A percentile compares a stretch with the other conserved stretches of the same genome.
phyloP scores from a whole-genome alignment of 2,888 invertebrate species.

The Tuberolachnus salignus region DNA sequence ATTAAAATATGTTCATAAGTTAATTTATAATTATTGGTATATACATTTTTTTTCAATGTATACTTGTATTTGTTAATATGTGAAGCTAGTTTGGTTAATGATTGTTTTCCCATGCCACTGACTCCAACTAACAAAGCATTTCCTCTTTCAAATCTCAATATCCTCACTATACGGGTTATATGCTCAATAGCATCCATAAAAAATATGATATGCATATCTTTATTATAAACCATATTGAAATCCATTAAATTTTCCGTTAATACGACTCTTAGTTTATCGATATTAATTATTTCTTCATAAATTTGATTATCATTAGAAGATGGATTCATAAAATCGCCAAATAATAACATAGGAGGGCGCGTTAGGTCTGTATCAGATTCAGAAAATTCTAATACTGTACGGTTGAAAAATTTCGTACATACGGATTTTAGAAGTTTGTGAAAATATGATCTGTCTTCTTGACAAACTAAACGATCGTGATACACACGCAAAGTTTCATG shows the following conservation, averaged over 20 bases:
- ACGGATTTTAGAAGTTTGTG: constrained; percentile 61
- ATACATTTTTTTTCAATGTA: neutral
- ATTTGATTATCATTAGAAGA: constrained; percentile 87
- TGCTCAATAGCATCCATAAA: constrained; percentile 95
- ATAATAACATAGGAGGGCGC: constrained; percentile 77
- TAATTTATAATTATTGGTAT: neutral
- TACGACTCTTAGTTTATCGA: constrained; percentile 78
- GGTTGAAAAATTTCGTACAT: constrained; percentile 71
- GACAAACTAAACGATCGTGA: constrained; percentile 87
- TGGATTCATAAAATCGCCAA: constrained; percentile 94
- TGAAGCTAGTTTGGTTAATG: constrained; percentile 84
- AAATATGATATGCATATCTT: constrained; percentile 92
- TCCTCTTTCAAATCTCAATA: constrained; percentile 88
- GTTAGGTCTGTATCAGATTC: constrained; percentile 66
- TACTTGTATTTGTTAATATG: constrained; percentile 93
- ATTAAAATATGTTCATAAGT: no score
- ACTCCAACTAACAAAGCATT: constrained; percentile 90
- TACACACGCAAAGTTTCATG: constrained; percentile 93
- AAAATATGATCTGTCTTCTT: constrained; percentile 68
- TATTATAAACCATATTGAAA: constrained; percentile 93
- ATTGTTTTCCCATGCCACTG: constrained; percentile 92
- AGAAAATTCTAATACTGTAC: constrained; percentile 66
- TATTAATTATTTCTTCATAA: constrained; percentile 85
- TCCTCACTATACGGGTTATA: constrained; percentile 85
- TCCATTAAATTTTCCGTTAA: constrained; percentile 88